phyloP scores from a whole-genome alignment of 2,797 vertebrate genomes.

The Tapera naevia region DNA sequence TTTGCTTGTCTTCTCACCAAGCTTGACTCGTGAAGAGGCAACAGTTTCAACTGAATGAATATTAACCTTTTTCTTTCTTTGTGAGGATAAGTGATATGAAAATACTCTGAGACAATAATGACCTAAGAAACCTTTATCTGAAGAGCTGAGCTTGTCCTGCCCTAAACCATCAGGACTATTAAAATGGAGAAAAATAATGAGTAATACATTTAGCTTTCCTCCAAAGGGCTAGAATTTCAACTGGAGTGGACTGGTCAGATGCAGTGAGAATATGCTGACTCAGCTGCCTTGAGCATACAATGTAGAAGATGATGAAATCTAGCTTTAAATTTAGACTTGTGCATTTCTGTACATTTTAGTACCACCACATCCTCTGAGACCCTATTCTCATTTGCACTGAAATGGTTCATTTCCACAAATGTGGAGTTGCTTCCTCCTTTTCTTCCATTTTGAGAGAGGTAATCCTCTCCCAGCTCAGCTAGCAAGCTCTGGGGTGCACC shows the following conservation, averaged over 20 bases:
- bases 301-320: background rate
- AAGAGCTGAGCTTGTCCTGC: background rate
- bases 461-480: background rate
- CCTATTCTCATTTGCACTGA: background rate
- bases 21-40: background rate
- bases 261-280: background rate
- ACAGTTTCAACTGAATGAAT: background rate
- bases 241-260: background rate
- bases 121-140: background rate
- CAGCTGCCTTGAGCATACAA: background rate
- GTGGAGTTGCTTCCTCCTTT: background rate
- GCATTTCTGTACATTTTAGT: background rate
- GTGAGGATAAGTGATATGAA: background rate
- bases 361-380: accelerated
- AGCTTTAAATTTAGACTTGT: background rate
- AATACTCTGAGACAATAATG: background rate
- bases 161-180: background rate
- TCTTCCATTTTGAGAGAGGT: background rate
- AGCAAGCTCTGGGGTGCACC: background rate
- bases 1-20: background rate
- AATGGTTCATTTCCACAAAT: background rate
- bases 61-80: background rate
- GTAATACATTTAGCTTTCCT: background rate
- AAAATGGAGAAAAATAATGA: background rate
- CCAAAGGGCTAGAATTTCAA: background rate